Evolutionary conservation across 2,888 invertebrate species (phyloP), one percentile per base, ranked within the genome.

Genomic region (Hydroisotoma schaefferi): DNA sequence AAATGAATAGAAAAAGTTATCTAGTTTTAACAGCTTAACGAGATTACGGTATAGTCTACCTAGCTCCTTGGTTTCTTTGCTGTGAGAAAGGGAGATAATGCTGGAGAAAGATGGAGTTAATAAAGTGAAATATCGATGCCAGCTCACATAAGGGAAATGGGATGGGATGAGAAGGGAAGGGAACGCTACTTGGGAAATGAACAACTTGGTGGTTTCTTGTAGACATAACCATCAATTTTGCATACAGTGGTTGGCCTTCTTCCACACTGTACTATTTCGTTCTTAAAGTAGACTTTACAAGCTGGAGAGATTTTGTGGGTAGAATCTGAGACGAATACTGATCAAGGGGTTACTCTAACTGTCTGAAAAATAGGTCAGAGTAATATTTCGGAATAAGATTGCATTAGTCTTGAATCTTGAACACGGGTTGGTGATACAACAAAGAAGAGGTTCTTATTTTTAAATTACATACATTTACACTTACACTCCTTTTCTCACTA

Each of bases 221-320:
- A 20, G 52, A 52, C 52, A 25, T 22, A 52, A 22, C 37, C 52
- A 52, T 52, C 52, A 52, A 52, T 52, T 52, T 37, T 52, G 52
- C 52, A 52, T 52, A 52, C 52, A 10, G 3, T 52, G n/a, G n/a
- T n/a, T n/a, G n/a, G n/a, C n/a, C n/a, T n/a, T n/a, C n/a, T n/a
- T n/a, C n/a, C n/a, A n/a, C n/a, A n/a, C n/a, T n/a, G n/a, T n/a
- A n/a, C n/a, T n/a, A n/a, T n/a, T n/a, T n/a, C n/a, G n/a, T n/a
- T n/a, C n/a, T 52, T 28, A 12, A 15, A 23, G 23, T 23, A 46
- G 23, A 12, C 46, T 23, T 25, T 20, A 5, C 46, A 12, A 20
- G 15, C 15, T 22, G 37, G 37, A 29, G 37, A 52, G 37, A 52
- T 37, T 52, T 29, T 10, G 28, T 28, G 37, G 25, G 52, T 23